These are phyloP conservation scores for Acanthochromis polyacanthus DNA, from an alignment of 2,113 vertebrate species.

Conservation along the genomic window DNA sequence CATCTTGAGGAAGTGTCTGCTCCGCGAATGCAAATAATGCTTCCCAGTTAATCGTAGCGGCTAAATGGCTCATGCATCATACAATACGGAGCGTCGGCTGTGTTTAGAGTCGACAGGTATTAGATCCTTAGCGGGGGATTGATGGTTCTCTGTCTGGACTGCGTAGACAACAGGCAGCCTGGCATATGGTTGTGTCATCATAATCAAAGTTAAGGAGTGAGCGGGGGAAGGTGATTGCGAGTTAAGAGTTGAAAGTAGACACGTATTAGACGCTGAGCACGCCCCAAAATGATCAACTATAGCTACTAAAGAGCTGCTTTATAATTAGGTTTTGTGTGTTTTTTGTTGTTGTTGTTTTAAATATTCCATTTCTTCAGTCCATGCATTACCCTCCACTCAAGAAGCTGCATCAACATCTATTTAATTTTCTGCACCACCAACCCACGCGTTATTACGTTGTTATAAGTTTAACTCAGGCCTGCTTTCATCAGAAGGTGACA, in stretches of 20 bases:
- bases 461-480: conserved; percentile 42
- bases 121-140: conserved; percentile 13
- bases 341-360: conserved; percentile 15
- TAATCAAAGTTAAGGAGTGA: conserved; percentile 30
- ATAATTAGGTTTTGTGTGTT: conserved; percentile 15
- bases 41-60: conserved; percentile 15
- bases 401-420: conserved; percentile 45
- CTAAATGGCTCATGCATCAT: conserved; percentile 55
- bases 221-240: conserved; percentile 9
- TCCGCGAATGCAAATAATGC: conserved; percentile 29
- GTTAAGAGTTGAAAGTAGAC: conserved; percentile 9
- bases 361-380: conserved; percentile 19
- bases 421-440: conserved; percentile 67
- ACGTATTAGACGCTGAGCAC: neutral
- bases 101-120: conserved; percentile 18
- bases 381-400: conserved; percentile 7
- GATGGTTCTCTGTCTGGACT: conserved; percentile 31
- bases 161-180: neutral
- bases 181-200: conserved; percentile 42
- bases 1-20: conserved; percentile 35
- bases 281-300: neutral
- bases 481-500: conserved; percentile 52
- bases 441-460: conserved; percentile 48
- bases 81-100: neutral
- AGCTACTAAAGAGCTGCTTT: conserved; percentile 1